These are phyloP conservation scores for Stigmatopora argus DNA, from an alignment of 2,113 vertebrate genomes.

Conservation along the genomic window DNA sequence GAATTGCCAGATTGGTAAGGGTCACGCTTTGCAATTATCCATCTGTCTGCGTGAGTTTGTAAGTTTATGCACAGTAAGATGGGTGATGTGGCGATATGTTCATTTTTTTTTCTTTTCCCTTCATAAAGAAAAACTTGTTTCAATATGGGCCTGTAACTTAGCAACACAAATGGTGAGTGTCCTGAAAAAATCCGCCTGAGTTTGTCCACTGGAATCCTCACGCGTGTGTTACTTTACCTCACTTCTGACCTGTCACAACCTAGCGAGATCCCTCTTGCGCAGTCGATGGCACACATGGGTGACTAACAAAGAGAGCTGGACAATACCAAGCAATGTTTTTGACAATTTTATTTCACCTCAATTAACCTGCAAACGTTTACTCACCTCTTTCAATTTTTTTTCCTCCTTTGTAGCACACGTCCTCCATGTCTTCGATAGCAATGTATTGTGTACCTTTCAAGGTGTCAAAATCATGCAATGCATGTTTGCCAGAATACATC, in stretches of 20 bases:
- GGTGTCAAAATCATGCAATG: background rate
- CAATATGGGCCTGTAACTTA: conserved; percentile 55
- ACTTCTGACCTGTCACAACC: conserved; percentile 18
- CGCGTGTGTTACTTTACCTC: conserved; percentile 38
- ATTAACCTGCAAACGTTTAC: conserved; percentile 5
- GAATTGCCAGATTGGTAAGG: conserved; percentile 21
- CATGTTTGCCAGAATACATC: conserved; percentile 7
- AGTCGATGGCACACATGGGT: conserved; percentile 14
- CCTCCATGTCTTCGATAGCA: background rate
- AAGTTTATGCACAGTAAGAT: conserved; percentile 5
- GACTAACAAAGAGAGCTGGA: background rate
- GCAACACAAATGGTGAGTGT: conserved; percentile 60
- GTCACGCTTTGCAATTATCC: conserved; percentile 4
- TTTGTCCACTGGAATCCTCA: conserved; percentile 39
- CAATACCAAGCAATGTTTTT: background rate
- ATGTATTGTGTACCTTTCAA: background rate
- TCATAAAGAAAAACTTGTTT: conserved; percentile 43
- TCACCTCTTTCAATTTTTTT: background rate
- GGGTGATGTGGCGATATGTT: conserved; percentile 14
- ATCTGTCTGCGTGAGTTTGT: conserved; percentile 1
- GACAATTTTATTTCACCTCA: conserved; percentile 9
- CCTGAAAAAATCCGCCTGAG: conserved; percentile 46
- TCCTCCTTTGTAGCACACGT: background rate
- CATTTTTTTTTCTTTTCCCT: conserved; percentile 22
- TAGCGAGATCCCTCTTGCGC: conserved; percentile 1